phyloP scores from a whole-genome alignment of 2,888 invertebrate species.

The Stratiomys singularior region DNA sequence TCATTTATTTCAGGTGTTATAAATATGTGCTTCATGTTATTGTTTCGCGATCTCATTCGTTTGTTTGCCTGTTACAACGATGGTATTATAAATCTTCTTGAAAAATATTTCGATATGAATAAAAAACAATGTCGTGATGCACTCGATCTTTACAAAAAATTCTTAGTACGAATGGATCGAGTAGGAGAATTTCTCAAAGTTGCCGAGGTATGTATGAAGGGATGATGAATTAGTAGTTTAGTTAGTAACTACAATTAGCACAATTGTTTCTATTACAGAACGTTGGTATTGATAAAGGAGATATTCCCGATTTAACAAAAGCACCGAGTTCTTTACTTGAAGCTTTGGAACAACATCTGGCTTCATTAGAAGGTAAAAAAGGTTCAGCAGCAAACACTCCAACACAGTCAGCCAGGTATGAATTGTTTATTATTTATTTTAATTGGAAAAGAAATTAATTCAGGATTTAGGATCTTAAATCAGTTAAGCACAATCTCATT shows the following conservation, averaged over 20 bases:
- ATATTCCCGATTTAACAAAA: slow-evolving; percentile 97
- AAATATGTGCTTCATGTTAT: slow-evolving; percentile 98
- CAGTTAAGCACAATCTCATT: no score
- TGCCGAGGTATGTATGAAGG: slow-evolving; percentile 69
- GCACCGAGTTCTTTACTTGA: slow-evolving; percentile 97
- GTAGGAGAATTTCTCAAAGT: slow-evolving; percentile 98
- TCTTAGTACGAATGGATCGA: slow-evolving; percentile 97
- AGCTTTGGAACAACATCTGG: slow-evolving; percentile 95
- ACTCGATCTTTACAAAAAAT: slow-evolving; percentile 98
- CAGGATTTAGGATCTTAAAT: no score
- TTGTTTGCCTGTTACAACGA: slow-evolving; percentile 99
- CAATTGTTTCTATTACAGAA: slow-evolving; percentile 71
- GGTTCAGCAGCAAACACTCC: slow-evolving; percentile 87
- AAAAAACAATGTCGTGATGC: slow-evolving; percentile 99
- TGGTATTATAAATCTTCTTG: slow-evolving; percentile 97
- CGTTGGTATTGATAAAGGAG: slow-evolving; percentile 97
- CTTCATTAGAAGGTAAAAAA: slow-evolving; percentile 92
- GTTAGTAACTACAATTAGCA: no score
- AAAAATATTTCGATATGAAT: slow-evolving; percentile 99
- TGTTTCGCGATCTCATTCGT: slow-evolving; percentile 98
- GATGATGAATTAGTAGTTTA: no score
- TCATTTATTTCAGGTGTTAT: slow-evolving; percentile 78
- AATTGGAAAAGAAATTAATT: no score
- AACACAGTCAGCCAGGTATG: slow-evolving; percentile 83
- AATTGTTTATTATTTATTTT: neutral